These are phyloP conservation scores for Haliclystus octoradiatus DNA, from an alignment of 30 jellyfish, hydroid and myxozoan genomes.

Conservation along the genomic window DNA sequence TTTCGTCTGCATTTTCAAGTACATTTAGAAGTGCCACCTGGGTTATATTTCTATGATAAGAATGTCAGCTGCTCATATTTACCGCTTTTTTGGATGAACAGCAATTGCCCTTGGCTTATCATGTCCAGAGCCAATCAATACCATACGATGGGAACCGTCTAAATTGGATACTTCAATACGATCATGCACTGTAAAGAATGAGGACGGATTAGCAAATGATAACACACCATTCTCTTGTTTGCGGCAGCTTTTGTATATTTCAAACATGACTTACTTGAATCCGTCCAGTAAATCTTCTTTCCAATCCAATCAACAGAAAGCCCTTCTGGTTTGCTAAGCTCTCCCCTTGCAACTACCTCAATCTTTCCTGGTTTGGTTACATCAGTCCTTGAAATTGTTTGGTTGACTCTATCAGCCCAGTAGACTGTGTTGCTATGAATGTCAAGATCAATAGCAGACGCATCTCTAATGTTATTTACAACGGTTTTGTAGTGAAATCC, in stretches of 20 bases:
- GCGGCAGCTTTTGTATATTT: too few species aligned
- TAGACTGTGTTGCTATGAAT: constrained; percentile 29
- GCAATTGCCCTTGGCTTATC: constrained; percentile 78
- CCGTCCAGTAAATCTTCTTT: constrained; percentile 69
- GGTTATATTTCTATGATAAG: too few species aligned
- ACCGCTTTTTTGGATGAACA: constrained; percentile 80
- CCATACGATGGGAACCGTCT: constrained; percentile 59
- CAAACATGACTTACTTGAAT: constrained; percentile 33
- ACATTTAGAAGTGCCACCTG: too few species aligned
- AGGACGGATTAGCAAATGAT: not conserved
- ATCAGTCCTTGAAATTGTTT: constrained; percentile 41
- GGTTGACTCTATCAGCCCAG: constrained; percentile 61
- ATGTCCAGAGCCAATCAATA: constrained; percentile 24
- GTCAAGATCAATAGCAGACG: constrained; percentile 63
- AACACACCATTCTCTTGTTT: too few species aligned
- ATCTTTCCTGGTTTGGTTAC: constrained; percentile 9
- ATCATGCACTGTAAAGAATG: constrained; percentile 30
- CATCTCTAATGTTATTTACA: constrained; percentile 26
- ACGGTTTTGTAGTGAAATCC: constrained; percentile 63
- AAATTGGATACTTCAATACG: constrained; percentile 68
- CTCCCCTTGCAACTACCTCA: constrained; percentile 24
- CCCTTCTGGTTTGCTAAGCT: constrained; percentile 65
- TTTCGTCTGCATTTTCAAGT: too few species aligned
- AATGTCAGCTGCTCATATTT: too few species aligned
- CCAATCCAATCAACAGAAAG: constrained; percentile 88